A percentile compares a stretch with the other conserved stretches of the same genome.
Evolutionary conservation across 1,140 invertebrate genomes (phyloP).

Genomic region (Dufourea novaeangliae): DNA sequence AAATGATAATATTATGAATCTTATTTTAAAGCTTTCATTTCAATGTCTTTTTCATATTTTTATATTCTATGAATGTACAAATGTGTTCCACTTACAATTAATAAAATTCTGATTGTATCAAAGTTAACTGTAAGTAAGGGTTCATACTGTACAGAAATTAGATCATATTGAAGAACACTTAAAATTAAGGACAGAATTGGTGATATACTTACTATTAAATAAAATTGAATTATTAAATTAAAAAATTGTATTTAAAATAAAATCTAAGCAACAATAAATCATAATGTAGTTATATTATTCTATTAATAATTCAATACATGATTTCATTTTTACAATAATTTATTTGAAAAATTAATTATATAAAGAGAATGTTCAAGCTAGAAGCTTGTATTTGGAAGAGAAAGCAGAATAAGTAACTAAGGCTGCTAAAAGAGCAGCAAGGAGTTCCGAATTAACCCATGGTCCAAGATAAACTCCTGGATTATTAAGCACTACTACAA

Average conservation of each 20-base stretch:
- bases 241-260: conserved; percentile 10
- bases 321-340: conserved; percentile 33
- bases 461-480: conserved; percentile 95
- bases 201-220: conserved; percentile 57
- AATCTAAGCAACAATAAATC: not conserved
- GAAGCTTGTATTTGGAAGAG: conserved; percentile 90
- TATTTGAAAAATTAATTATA: conserved; percentile 7
- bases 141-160: not conserved
- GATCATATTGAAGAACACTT: not conserved
- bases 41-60: no score
- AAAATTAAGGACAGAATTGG: not conserved
- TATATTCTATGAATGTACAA: no score
- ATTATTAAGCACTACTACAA: conserved; percentile 89
- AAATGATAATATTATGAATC: no score
- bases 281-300: not conserved
- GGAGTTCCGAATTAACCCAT: conserved; percentile 94
- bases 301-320: conserved; percentile 2
- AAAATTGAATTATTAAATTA: conserved; percentile 38
- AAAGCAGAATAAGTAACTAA: conserved; percentile 94
- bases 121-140: conserved; percentile 24
- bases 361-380: conserved; percentile 75
- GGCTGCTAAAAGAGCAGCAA: conserved; percentile 90
- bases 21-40: no score
- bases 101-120: conserved; percentile 21
- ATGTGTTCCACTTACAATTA: no score